Evolutionary conservation across 2,797 vertebrate species (phyloP).

Genomic region (Dallia pectoralis): DNA sequence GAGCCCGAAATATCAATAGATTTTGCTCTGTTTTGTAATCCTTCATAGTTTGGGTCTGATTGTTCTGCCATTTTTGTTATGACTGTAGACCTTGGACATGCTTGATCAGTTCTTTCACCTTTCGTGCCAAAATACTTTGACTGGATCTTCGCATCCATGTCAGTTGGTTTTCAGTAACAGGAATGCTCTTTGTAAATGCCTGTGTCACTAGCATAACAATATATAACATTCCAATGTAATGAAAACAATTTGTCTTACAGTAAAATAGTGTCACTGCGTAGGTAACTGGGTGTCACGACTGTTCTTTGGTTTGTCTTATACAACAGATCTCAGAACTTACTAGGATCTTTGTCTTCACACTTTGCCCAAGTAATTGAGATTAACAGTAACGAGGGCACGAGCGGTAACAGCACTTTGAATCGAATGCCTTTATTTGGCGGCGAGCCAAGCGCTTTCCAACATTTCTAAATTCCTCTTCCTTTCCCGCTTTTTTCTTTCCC

Average conservation of each 20-base stretch:
- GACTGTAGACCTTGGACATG: too few species aligned
- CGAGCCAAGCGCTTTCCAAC: conserved; percentile 70
- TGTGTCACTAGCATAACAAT: too few species aligned
- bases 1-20: too few species aligned
- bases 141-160: too few species aligned
- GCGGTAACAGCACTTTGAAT: conserved; percentile 65
- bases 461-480: conserved; percentile 45
- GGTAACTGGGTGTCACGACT: background rate
- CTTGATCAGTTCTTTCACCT: too few species aligned
- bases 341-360: conserved; percentile 32
- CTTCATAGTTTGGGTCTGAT: too few species aligned
- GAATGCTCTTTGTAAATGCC: too few species aligned
- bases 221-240: background rate
- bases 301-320: background rate
- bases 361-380: conserved; percentile 64
- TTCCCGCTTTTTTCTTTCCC: conserved; percentile 42
- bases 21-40: too few species aligned
- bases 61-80: too few species aligned
- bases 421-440: conserved; percentile 52
- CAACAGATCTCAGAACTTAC: conserved; percentile 3
- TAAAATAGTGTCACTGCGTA: background rate
- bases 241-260: background rate
- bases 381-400: conserved; percentile 69
- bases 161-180: too few species aligned
- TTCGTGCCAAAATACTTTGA: too few species aligned